Conservation (phyloP, 2,888 invertebrate genomes). For the Drymonia ruficornis region DNA sequence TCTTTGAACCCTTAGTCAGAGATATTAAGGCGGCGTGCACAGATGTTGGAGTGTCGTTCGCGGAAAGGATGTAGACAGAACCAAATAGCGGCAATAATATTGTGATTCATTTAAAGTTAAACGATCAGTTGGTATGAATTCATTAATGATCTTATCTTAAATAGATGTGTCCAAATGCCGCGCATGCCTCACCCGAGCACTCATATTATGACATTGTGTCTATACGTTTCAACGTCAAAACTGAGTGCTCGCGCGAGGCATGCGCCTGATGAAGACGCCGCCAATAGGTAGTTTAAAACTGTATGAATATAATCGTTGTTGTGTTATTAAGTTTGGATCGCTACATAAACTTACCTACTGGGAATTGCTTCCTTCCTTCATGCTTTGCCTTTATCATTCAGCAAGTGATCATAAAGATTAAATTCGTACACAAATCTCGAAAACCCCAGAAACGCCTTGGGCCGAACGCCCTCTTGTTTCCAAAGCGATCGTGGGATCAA, state of each 20-base stretch:
- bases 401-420: too few species aligned
- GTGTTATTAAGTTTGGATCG: background rate
- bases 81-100: constrained; percentile 10
- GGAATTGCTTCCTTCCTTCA: too few species aligned
- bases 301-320: background rate
- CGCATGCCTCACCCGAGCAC: too few species aligned
- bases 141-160: constrained; percentile 32
- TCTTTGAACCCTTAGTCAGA: constrained; percentile 40
- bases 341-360: too few species aligned
- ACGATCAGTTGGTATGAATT: constrained; percentile 31
- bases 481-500: background rate
- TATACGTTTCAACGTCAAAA: too few species aligned
- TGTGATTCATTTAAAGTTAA: constrained; percentile 41
- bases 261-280: too few species aligned
- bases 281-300: too few species aligned
- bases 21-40: constrained; percentile 10
- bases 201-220: too few species aligned
- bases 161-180: constrained; percentile 14
- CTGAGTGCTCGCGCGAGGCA: too few species aligned
- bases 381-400: too few species aligned
- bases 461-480: background rate
- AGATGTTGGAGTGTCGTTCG: constrained; percentile 36
- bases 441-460: too few species aligned
- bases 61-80: constrained; percentile 44
- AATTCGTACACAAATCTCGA: too few species aligned